Percentiles rank a stretch among this genome's conserved stretches.
phyloP scores from a whole-genome alignment of 2,797 vertebrate species.

The Gymnodraco acuticeps region DNA sequence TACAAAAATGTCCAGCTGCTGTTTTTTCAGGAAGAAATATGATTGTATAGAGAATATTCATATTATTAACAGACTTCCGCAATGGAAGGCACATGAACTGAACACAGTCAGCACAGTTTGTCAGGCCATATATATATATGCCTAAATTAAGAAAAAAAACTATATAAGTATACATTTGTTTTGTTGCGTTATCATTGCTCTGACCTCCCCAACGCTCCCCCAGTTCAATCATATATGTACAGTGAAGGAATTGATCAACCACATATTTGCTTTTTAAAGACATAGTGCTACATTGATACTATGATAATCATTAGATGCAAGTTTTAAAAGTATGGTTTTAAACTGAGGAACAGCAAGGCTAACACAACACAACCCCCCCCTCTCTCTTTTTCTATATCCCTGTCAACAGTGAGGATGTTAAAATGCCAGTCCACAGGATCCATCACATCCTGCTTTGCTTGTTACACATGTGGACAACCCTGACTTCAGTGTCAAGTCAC shows the following conservation, averaged over 20 bases:
- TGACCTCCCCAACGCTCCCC: not conserved
- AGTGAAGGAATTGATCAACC: not conserved
- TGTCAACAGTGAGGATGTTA: slow-evolving; percentile 81
- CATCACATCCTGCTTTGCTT: slow-evolving; percentile 72
- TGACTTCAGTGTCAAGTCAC: slow-evolving; percentile 60
- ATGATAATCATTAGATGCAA: not conserved
- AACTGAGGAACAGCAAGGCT: not conserved
- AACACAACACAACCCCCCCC: not conserved
- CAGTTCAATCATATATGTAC: not conserved
- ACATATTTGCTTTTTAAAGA: too few relatives aligned
- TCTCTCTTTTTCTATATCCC: slow-evolving; percentile 12
- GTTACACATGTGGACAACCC: slow-evolving; percentile 62
- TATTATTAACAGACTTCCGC: too few relatives aligned
- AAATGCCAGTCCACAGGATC: slow-evolving; percentile 78
- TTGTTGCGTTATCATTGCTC: not conserved
- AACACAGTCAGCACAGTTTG: not conserved
- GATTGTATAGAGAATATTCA: too few relatives aligned
- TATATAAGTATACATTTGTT: not conserved
- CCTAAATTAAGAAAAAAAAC: not conserved
- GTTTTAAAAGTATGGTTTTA: not conserved
- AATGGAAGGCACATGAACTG: not conserved
- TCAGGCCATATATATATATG: not conserved
- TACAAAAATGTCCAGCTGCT: slow-evolving; percentile 4
- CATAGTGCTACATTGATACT: not conserved
- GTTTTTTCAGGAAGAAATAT: slow-evolving; percentile 4